Evolutionary conservation across 2,113 vertebrate species (phyloP), one percentile per base, ranked within the genome.

Genomic region (Centropus bengalensis): DNA sequence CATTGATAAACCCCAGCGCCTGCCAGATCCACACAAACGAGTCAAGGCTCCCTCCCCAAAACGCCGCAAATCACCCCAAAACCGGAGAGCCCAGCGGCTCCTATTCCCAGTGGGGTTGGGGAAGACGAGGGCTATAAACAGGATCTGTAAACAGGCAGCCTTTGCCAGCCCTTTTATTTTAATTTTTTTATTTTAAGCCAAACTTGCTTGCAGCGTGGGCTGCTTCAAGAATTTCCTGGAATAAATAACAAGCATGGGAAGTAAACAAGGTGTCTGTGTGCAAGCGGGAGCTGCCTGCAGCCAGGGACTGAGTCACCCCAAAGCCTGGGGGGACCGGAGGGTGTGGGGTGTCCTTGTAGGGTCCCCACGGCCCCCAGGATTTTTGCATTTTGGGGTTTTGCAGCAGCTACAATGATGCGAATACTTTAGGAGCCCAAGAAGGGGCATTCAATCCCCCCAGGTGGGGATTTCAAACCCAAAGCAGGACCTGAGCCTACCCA

Each of bases 151-250:
- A 70, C 79, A 78, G 87, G 4, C 28, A 0, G 52, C 6, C 2
- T 23, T 59, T 0, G 3, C 67, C 87, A 84, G 33, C 14, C 44
- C n/a, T 38, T 68, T 45, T 12, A 3, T n/a, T 9, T 14, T 4
- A 19, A 12, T 32, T 56, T 32, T 75, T 79, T 32, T 69, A 55
- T 91, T 95, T 96, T 67, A 87, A 93, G 94, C 91, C 93, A 95
- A 76, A 73, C 28, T 77, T 1, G 1, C 68, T 88, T 88, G 82
- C 91, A 91, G 91, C 51, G 71, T 89, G 93, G 96, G 93, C 78
- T 91, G 94, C 82, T 73, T 82, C 91, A 86, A 96, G 88, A 81
- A 93, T 88, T 97, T 96, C 96, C 95, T 91, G 95, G 94, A 89
- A 97, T 96, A 95, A 97, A 96, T 59, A 96, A 93, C 1, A 4